Evolutionary conservation across 2,888 invertebrate species (phyloP), one percentile per base, ranked within the genome.

Genomic region (Caenorhabditis wallacei): DNA sequence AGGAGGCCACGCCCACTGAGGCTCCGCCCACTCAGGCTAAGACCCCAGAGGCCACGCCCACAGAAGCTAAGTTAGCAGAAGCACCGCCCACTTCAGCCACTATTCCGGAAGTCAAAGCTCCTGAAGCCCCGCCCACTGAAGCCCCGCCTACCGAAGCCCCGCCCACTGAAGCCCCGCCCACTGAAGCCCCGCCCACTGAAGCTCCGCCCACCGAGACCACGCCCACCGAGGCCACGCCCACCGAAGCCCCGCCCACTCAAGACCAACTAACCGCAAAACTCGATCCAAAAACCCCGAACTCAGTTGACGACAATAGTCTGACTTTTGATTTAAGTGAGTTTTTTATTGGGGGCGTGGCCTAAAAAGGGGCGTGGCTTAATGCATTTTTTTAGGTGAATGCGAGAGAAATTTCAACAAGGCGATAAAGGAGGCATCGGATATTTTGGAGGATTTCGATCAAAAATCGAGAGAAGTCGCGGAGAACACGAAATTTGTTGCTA

Each of bases 281-380:
- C 48, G 61, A 51, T 8, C 64, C 70, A 30, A 71, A 70, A 26
- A 70, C 70, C 1, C 79, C 70, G 18, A 70, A 48, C n/a, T 76
- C 76, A 5, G 51, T 35, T 16, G 79, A 70, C n/a, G 82, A 76
- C 8, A 82, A 82, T 26, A 82, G 82, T 57, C 68, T 74, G 56
- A 72, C 64, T 24, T 82, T 82, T 51, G 82, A 82, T 70, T 79
- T 82, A 18, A 82, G 82, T 82, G 22, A 76, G 80, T 61, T 63
- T 59, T 59, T 59, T 37, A 16, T 16, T 56, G 4, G 56, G n/a
- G n/a, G 8, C 2, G 46, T 46, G 16, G 16, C 7, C 8, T n/a
- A 35, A 35, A 35, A 40, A 13, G 30, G 30, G 30, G 8, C 30
- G 30, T 40, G 13, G 16, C 40, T 13, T 40, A 35, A 7, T 35